phyloP scores from a whole-genome alignment of 1,140 invertebrate genomes.

The Meteorus sp. region DNA sequence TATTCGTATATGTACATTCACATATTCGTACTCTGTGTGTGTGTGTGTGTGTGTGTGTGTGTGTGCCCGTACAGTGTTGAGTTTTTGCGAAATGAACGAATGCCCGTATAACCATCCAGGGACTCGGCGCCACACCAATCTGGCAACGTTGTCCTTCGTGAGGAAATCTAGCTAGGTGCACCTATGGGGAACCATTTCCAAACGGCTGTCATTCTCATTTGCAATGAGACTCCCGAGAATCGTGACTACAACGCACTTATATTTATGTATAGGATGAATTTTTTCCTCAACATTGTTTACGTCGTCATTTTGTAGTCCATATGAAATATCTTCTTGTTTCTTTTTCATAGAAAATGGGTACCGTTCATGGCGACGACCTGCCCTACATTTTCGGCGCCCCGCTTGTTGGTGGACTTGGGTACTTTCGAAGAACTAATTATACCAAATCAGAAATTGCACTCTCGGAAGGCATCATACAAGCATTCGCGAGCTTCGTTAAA shows the following conservation, averaged over 20 bases:
- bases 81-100: slow-evolving; percentile 12
- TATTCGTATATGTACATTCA: no score
- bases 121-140: slow-evolving; percentile 7
- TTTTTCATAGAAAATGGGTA: slow-evolving; percentile 76
- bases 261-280: slow-evolving; percentile 1
- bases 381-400: slow-evolving; percentile 87
- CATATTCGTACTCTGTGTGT: no score
- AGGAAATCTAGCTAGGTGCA: neutral
- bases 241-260: neutral
- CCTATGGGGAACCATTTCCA: slow-evolving; percentile 2
- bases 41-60: no score
- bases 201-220: slow-evolving; percentile 13
- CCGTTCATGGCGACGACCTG: slow-evolving; percentile 87
- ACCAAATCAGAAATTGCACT: slow-evolving; percentile 78
- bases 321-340: slow-evolving; percentile 30
- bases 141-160: slow-evolving; percentile 1
- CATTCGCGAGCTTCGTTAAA: slow-evolving; percentile 87
- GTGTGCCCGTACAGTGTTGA: no score
- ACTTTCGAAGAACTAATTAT: slow-evolving; percentile 77
- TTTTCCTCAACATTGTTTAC: neutral
- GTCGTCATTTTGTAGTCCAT: neutral
- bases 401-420: slow-evolving; percentile 72
- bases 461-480: slow-evolving; percentile 85
- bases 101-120: slow-evolving; percentile 13
- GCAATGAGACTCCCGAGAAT: slow-evolving; percentile 3